Base-by-base conservation (phyloP, 2,888 invertebrate species). In the Stramonita haemastoma region DNA sequence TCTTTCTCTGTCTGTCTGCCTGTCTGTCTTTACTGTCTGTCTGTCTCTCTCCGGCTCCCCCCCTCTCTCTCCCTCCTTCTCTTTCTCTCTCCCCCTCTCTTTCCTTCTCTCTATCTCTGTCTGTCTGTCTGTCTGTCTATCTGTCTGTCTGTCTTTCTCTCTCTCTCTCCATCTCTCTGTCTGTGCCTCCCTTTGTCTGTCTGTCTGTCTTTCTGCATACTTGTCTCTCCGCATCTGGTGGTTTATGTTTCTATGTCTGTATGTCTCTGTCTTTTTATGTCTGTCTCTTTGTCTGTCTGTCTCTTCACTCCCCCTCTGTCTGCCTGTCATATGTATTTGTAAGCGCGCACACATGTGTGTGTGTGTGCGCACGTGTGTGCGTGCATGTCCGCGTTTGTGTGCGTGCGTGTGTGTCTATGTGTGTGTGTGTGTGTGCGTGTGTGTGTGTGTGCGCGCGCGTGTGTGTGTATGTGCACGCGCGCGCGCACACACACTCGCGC, bases 1-100 rank as follows among this genome's bases (percentile, higher is more conserved):
- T 73, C n/a, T 73, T n/a, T 73, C 73, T 73, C 73, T 73, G 8
- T 73, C 73, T 73, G 19, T n/a, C 73, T n/a, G 73, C n/a, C 73
- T 73, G n/a, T 73, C 0, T 73, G n/a, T 29, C 29, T 73, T 11
- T 73, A n/a, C 29, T 73, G n/a, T 73, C 29, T 73, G n/a, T 73
- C 29, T 73, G n/a, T 73, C 29, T 73, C 73, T 73, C 8, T n/a
- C n/a, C n/a, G n/a, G n/a, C n/a, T n/a, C 70, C 26, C 19, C 26
- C 70, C 26, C 70, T 70, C 5, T 70, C 70, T 70, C 19, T 15
- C 70, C 26, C 70, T 13, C 19, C 26, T 26, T 70, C 70, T 70
- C 70, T 70, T 26, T 70, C 15, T 70, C 70, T 60, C 60, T 60
- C 60, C 26, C n/a, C n/a, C n/a, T n/a, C n/a, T n/a, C n/a, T n/a